Base-by-base conservation (phyloP, 2,888 invertebrate species). In the Drymonia ruficornis region DNA sequence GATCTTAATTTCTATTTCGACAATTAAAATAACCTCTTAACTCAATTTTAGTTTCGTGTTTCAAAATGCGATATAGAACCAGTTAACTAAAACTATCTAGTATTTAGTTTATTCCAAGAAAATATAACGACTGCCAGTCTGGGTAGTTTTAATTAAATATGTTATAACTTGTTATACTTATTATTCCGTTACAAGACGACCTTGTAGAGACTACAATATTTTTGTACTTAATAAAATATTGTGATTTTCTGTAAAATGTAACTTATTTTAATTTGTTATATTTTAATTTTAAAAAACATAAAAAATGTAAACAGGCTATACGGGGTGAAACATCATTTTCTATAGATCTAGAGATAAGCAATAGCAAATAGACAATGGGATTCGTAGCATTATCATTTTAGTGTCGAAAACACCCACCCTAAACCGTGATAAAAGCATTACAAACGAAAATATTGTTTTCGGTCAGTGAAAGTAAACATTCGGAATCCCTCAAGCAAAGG, bases 401-500 rank as follows among this genome's bases (percentile, higher is more conserved):
- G 31, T 1, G 31, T 11, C 11, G 11, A 3, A 11, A 23, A 23
- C 3, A 9, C 12, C 31, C 31, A 31, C 23, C 23, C 23, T 23
- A 23, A 23, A 23, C 4, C 7, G 7, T 23, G 4, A 23, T 23
- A 7, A 2, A 7, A 2, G 23, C 31, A 31, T 31, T n/a, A 36
- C 36, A 36, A 36, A n/a, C 9, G 4, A 36, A 36, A 36, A n/a
- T 31, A 31, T 36, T 3, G n/a, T 36, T 13, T 36, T 36, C 36
- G 50, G 31, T 38, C 52, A 55, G 50, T 49, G 47, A 55, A 59
- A 53, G 44, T 43, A 19, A 43, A 43, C 52, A 66, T 66, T 65
- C 13, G 28, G 59, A 70, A 68, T 70, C 56, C 54, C 63, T 65
- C 54, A 63, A 61, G 63, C 63, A 52, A 50, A 40, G 53, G 52